phyloP scores from a whole-genome alignment of 2,113 vertebrate genomes.

The Gorsachius goisagi region DNA sequence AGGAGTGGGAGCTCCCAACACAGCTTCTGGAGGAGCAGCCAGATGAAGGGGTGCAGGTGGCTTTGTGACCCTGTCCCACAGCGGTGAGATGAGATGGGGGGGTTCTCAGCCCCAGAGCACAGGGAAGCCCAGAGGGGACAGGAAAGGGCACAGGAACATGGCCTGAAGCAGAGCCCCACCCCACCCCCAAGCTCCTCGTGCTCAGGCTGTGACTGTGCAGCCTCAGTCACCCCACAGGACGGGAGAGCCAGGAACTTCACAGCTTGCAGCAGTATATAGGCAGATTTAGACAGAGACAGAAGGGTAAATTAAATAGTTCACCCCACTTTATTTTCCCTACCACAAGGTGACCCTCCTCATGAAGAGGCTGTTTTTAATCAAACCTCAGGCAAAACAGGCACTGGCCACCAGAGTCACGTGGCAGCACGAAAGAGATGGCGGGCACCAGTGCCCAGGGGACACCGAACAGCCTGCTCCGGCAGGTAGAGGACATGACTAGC shows the following conservation, averaged over 20 bases:
- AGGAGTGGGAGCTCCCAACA: neutral
- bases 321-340: conserved; percentile 13
- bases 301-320: neutral
- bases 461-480: neutral
- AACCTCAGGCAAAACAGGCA: neutral
- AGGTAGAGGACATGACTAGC: neutral
- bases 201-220: neutral
- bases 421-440: neutral
- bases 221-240: neutral
- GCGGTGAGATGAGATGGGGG: accelerated
- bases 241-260: neutral
- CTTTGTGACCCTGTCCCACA: neutral
- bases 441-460: neutral
- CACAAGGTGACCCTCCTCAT: neutral
- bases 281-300: neutral
- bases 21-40: neutral
- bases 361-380: neutral
- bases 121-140: neutral
- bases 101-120: neutral
- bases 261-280: neutral
- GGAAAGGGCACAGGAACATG: neutral
- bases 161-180: neutral
- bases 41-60: neutral
- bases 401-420: neutral
- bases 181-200: accelerated